Evolutionary conservation across 2,888 invertebrate species (phyloP).

Genomic region (Lampropteryx suffumata): DNA sequence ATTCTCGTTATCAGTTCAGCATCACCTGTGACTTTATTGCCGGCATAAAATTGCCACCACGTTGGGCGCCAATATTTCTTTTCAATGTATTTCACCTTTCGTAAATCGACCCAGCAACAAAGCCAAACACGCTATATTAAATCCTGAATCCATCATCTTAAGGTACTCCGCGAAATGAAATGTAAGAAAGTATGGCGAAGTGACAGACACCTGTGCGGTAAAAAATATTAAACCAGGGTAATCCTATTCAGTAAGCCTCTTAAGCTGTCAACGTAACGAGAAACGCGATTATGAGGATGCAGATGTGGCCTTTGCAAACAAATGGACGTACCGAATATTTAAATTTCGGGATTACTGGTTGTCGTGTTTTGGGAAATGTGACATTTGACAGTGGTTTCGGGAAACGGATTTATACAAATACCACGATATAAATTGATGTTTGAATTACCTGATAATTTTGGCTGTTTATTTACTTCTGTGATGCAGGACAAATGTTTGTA

Average conservation of each 20-base stretch:
- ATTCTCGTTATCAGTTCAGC: slow-evolving; percentile 16
- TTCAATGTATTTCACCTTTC: slow-evolving; percentile 12
- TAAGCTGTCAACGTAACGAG: slow-evolving; percentile 55
- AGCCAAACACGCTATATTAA: slow-evolving; percentile 37
- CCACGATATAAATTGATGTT: slow-evolving; percentile 4
- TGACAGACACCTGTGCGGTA: slow-evolving; percentile 51
- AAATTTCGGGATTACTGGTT: slow-evolving; percentile 28
- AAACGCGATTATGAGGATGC: slow-evolving; percentile 51
- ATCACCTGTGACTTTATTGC: slow-evolving; percentile 19
- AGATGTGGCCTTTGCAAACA: slow-evolving; percentile 38
- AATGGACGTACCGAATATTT: slow-evolving; percentile 27
- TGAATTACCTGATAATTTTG: too few species aligned
- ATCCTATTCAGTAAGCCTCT: slow-evolving; percentile 56
- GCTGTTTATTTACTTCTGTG: too few species aligned
- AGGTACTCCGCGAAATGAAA: slow-evolving; percentile 47
- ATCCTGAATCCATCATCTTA: slow-evolving; percentile 45
- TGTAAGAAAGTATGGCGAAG: slow-evolving; percentile 43
- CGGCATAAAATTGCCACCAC: slow-evolving; percentile 10
- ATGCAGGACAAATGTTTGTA: too few species aligned
- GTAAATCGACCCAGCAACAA: slow-evolving; percentile 20
- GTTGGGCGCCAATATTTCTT: slow-evolving; percentile 18
- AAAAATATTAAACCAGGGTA: slow-evolving; percentile 60
- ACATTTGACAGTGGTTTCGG: neutral
- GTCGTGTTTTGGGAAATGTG: slow-evolving; percentile 9
- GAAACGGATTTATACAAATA: slow-evolving; percentile 1